Conservation (phyloP, 2,888 invertebrate genomes). For the Volucella zonaria region DNA sequence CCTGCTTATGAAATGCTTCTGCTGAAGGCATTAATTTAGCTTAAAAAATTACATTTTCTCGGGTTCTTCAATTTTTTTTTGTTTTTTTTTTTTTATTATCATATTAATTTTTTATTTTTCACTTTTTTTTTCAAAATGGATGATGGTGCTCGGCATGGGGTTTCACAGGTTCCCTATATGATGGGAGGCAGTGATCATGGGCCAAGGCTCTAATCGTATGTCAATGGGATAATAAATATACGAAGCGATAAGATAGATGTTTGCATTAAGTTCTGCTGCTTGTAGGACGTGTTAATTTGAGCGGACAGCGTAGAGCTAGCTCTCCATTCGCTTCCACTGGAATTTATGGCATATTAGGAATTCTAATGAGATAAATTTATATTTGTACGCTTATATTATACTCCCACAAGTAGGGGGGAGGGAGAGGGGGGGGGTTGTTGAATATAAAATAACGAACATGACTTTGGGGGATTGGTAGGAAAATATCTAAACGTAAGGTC, state of each 20-base stretch:
- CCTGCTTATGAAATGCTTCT: slow-evolving; percentile 58
- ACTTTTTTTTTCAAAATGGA: slow-evolving; percentile 37
- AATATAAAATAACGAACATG: too few species aligned
- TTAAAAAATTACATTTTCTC: slow-evolving; percentile 9
- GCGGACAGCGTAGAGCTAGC: slow-evolving; percentile 7
- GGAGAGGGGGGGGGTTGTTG: too few species aligned
- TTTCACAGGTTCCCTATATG: slow-evolving; percentile 49
- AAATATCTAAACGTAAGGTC: too few species aligned
- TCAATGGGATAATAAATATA: slow-evolving; percentile 62
- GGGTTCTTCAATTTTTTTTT: not conserved
- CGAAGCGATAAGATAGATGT: slow-evolving; percentile 59
- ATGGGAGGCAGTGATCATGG: slow-evolving; percentile 21
- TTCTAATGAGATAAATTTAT: slow-evolving; percentile 41
- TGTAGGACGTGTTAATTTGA: slow-evolving; percentile 66
- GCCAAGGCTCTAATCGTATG: slow-evolving; percentile 46
- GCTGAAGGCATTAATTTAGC: slow-evolving; percentile 50
- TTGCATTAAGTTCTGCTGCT: slow-evolving; percentile 58
- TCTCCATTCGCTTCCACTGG: slow-evolving; percentile 2
- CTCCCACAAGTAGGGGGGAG: not conserved
- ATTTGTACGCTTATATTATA: slow-evolving; percentile 24
- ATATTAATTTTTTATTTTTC: not conserved
- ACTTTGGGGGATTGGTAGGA: too few species aligned
- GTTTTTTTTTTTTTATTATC: not conserved
- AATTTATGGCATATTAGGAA: slow-evolving; percentile 33
- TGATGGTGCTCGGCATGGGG: slow-evolving; percentile 58